These are phyloP conservation scores for Petrocephalus zakoni DNA, from an alignment of 2,113 vertebrate genomes.

Conservation along the genomic window DNA sequence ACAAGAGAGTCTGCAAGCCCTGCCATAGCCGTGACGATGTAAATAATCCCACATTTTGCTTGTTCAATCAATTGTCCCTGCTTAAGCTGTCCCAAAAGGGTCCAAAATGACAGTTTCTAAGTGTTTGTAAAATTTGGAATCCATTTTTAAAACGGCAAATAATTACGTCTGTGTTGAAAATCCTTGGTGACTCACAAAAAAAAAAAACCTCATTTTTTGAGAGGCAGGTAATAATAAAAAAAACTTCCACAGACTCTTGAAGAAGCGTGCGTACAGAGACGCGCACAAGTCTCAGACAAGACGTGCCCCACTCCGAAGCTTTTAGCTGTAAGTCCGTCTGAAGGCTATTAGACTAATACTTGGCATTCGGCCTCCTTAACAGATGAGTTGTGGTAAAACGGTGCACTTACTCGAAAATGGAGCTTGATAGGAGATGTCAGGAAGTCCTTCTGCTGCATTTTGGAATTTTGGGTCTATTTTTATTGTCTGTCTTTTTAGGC, in stretches of 20 bases:
- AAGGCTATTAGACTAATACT: not conserved
- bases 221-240: slow-evolving; percentile 8
- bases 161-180: slow-evolving; percentile 21
- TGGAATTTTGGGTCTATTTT: not conserved
- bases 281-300: not conserved
- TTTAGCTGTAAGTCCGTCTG: not conserved
- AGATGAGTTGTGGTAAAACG: not conserved
- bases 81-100: not conserved
- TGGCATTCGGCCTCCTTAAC: not conserved
- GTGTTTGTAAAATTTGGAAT: not conserved
- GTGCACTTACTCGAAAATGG: not conserved
- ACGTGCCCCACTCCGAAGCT: not conserved
- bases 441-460: not conserved
- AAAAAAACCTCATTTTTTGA: not conserved
- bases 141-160: slow-evolving; percentile 21
- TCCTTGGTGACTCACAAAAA: not conserved
- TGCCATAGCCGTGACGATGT: not conserved
- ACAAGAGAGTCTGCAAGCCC: not conserved
- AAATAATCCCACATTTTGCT: not conserved
- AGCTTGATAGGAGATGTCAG: not conserved
- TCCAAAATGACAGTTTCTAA: not conserved
- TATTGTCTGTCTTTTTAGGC: not conserved
- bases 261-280: not conserved
- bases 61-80: not conserved
- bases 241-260: not conserved